Evolutionary conservation across 2,113 vertebrate species (phyloP).

Genomic region (Hyperoodon ampullatus): DNA sequence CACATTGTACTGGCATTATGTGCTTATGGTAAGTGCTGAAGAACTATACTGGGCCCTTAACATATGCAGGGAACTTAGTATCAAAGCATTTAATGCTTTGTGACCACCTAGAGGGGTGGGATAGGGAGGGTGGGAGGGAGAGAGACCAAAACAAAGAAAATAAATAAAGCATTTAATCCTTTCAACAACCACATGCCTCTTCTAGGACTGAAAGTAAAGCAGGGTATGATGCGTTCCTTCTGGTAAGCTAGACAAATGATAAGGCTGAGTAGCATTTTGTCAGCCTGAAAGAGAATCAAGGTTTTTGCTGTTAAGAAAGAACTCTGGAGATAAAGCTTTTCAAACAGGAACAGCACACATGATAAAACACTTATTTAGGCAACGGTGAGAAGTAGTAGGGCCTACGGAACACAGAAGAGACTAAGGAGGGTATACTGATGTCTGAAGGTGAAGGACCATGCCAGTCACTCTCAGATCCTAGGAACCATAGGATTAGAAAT

Average conservation of each 20-base stretch:
- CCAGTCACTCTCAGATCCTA: too few species aligned
- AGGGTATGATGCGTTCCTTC: neutral
- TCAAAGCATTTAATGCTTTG: neutral
- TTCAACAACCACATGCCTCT: neutral
- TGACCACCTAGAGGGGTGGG: too few species aligned
- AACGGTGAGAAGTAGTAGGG: neutral
- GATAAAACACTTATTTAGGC: neutral
- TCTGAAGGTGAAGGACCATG: neutral
- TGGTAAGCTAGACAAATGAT: neutral
- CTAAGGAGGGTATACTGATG: rapidly evolving
- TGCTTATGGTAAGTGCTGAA: neutral
- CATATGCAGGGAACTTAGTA: neutral
- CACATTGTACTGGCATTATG: neutral
- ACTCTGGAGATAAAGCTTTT: neutral
- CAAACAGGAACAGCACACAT: neutral
- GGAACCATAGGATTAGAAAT: neutral
- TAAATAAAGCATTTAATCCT: neutral
- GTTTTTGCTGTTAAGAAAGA: neutral
- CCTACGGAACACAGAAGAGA: neutral
- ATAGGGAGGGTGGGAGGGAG: too few species aligned
- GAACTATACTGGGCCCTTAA: neutral
- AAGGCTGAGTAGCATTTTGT: neutral
- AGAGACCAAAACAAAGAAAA: too few species aligned
- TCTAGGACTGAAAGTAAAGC: neutral
- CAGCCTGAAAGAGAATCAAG: neutral